Base-by-base conservation (phyloP, 1,140 invertebrate species). In the Drosophila kikkawai region DNA sequence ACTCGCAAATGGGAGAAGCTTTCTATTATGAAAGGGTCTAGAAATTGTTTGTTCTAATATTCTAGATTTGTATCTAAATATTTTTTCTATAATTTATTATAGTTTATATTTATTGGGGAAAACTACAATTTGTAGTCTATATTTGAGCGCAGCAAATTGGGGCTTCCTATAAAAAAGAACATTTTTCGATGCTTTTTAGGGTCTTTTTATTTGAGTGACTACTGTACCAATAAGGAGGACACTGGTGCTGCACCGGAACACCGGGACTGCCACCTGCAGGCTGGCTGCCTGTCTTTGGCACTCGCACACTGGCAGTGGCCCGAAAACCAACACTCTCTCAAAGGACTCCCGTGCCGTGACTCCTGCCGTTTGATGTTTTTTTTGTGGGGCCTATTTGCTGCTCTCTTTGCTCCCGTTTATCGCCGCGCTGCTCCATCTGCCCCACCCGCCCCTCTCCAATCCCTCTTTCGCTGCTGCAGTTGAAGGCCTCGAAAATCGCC, bases 241-340 rank as follows among this genome's bases (percentile, higher is more conserved):
- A 64, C 58, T 9, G 41, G 41, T 60, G 79, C 79, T 55, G 53
- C 53, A 55, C 13, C 53, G 36, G 53, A 56, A 56, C 37, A 82
- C 61, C 42, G 76, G 42, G 53, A 39, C 74, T 78, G 82, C 78
- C 82, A 84, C 82, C 82, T 84, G 82, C 82, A 85, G 74, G 73
- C 78, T 73, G 75, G 73, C 78, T 77, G 79, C 63, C 47, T 71
- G 55, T 71, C 78, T 58, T 60, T 42, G 39, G 26, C 55, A 34
- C 51, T 48, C 66, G 39, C 47, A 69, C 48, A 44, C 37, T 26
- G 8, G 11, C 58, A 36, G 19, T 37, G 39, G 19, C 44, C 51
- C 34, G 34, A 55, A 65, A 65, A 53, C 67, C n/a, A 36, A 70
- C 48, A 67, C 67, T 19, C 60, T 39, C 65, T 45, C 39, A 56